Percentiles rank a stretch among this genome's conserved stretches.
These are phyloP conservation scores for Cosmia pyralina DNA, from an alignment of 2,888 invertebrate species.

Conservation along the genomic window DNA sequence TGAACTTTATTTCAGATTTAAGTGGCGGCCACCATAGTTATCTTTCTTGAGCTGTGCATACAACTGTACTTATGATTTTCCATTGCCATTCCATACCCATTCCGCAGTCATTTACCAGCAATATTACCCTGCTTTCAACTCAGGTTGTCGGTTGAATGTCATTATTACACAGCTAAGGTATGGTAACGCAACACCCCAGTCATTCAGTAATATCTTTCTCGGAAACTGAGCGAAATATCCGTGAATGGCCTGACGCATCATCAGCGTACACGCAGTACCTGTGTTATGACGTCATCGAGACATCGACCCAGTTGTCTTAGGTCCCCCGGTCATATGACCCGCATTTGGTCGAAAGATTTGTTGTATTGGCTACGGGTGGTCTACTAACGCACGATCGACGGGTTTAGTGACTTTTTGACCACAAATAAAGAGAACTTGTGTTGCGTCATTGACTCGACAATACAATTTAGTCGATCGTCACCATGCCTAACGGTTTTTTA, in stretches of 20 bases:
- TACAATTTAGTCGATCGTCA: conserved; percentile 8
- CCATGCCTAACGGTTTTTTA: conserved; percentile 42
- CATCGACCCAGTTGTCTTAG: conserved; percentile 52
- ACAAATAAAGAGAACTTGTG: conserved; percentile 11
- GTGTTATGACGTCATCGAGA: conserved; percentile 65
- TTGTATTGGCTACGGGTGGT: conserved; percentile 1
- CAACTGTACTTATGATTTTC: conserved; percentile 16
- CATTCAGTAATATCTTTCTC: conserved; percentile 56
- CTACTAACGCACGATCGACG: conserved; percentile 3
- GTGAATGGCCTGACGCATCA: conserved; percentile 68
- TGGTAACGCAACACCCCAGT: conserved; percentile 41
- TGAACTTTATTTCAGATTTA: too few species aligned
- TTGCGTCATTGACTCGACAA: conserved; percentile 22
- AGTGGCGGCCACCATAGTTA: too few species aligned
- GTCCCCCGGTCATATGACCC: conserved; percentile 8
- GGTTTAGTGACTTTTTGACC: conserved; percentile 25
- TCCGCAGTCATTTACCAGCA: conserved; percentile 16
- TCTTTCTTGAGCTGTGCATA: conserved; percentile 4
- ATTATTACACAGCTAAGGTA: conserved; percentile 49
- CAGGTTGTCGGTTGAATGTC: conserved; percentile 21
- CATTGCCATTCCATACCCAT: not conserved
- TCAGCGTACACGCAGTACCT: conserved; percentile 63
- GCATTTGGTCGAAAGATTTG: conserved; percentile 22
- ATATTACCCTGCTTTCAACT: conserved; percentile 41
- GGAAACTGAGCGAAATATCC: conserved; percentile 66